Conservation (phyloP, 2,113 vertebrate genomes). For the Phalacrocorax pelagicus region DNA sequence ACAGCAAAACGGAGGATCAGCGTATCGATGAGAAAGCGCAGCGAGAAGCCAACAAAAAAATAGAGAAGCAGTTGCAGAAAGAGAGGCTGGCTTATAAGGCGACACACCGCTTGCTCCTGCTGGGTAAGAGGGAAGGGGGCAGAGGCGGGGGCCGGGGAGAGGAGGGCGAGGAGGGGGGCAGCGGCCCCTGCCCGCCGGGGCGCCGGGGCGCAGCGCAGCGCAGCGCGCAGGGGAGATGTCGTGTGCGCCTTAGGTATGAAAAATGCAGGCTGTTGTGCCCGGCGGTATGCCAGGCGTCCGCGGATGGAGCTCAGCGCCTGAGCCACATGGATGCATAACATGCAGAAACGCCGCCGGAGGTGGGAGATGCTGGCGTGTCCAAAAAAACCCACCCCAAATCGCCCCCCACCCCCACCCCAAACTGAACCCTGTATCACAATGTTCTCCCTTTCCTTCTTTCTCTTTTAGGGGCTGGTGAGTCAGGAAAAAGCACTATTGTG, state of each 20-base stretch:
- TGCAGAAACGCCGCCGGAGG: background rate
- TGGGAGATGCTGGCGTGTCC: constrained; percentile 36
- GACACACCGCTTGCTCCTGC: constrained; percentile 93
- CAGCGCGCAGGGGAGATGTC: background rate
- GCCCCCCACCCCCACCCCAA: background rate
- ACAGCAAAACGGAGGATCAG: constrained; percentile 98
- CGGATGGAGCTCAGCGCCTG: background rate
- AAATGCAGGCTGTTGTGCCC: background rate
- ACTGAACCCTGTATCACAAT: background rate
- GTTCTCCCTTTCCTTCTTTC: constrained; percentile 54
- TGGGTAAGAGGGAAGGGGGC: constrained; percentile 84
- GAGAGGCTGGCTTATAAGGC: constrained; percentile 95
- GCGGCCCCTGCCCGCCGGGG: constrained; percentile 67
- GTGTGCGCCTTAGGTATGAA: background rate
- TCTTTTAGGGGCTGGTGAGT: constrained; percentile 95
- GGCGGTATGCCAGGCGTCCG: background rate
- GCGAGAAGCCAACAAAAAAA: constrained; percentile 98
- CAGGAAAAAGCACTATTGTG: constrained; percentile 99
- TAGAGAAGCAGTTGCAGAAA: constrained; percentile 96
- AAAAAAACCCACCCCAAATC: background rate
- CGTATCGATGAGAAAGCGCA: constrained; percentile 97
- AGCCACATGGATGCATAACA: constrained; percentile 47
- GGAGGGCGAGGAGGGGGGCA: background rate
- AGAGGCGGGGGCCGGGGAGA: background rate
- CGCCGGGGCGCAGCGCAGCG: constrained; percentile 51